phyloP scores from a whole-genome alignment of 30 jellyfish, hydroid and myxozoan genomes.

The Hydra vulgaris region DNA sequence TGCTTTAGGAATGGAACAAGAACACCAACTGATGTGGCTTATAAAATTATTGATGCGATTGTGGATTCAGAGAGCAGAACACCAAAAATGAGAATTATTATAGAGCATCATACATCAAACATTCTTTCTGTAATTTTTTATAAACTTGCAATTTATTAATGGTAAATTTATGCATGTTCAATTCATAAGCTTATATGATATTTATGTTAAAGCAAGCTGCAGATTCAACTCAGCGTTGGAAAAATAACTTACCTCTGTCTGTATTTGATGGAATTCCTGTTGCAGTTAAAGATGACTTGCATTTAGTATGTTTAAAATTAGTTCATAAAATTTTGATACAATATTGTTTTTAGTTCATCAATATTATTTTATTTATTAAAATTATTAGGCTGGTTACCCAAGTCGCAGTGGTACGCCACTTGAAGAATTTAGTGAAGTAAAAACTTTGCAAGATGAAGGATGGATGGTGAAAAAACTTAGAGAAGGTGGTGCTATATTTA shows the following conservation, averaged over 20 bases:
- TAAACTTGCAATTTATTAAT: background rate
- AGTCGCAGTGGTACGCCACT: constrained; percentile 63
- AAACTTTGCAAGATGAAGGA: constrained; percentile 56
- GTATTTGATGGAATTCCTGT: constrained; percentile 95
- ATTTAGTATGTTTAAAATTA: constrained; percentile 36
- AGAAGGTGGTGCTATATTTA: constrained; percentile 89
- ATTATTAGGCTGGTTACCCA: constrained; percentile 74
- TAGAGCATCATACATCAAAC: constrained; percentile 51
- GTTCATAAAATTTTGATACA: no score
- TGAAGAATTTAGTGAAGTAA: constrained; percentile 33
- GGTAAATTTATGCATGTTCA: background rate
- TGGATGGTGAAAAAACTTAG: constrained; percentile 50
- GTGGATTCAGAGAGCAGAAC: constrained; percentile 24
- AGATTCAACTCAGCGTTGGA: constrained; percentile 87
- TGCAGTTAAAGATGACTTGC: constrained; percentile 69
- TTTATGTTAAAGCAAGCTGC: constrained; percentile 61
- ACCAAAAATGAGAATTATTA: constrained; percentile 50
- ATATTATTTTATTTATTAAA: background rate
- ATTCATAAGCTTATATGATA: background rate
- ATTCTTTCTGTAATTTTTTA: constrained; percentile 38
- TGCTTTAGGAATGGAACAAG: constrained; percentile 50
- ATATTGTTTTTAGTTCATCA: background rate
- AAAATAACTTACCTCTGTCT: constrained; percentile 56
- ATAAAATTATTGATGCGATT: constrained; percentile 53
- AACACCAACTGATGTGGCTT: constrained; percentile 88